Evolutionary conservation across 2,888 invertebrate genomes (phyloP), one percentile per base, ranked within the genome.

Genomic region (Trissoscelio sp.): DNA sequence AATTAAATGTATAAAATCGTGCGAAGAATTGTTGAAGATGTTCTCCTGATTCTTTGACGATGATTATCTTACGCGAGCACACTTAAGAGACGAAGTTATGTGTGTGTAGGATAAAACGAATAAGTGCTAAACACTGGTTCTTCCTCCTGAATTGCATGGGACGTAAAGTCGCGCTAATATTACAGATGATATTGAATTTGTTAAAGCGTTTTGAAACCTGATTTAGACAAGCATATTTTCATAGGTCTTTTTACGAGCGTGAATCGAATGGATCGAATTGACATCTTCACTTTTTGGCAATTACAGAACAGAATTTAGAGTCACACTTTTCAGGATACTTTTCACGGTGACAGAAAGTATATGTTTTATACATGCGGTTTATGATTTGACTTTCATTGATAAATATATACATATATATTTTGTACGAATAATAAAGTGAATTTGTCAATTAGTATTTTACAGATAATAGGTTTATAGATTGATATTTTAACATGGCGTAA

Each of bases 381-480:
- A 42, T 75, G 22, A 66, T 66, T 69, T 60, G 7, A 16, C n/a
- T 70, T 64, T 53, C 14, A 20, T 14, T 42, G 18, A 55, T 66
- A 46, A 18, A 67, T 44, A 66, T 48, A 66, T 48, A 75, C 20
- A 37, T 60, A 69, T 34, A 62, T 28, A 46, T 75, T 57, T 72
- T 57, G 9, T 70, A 78, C 31, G 14, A 42, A 34, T 64, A 48
- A 57, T 39, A 53, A 79, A 66, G 75, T 81, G 72, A 77, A 77
- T 77, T 72, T 81, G 81, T 77, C 77, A 77, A 81, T 70, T 70
- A 81, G 58, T 57, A 73, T 62, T 77, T 72, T 81, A 58, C 46
- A 60, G 64, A 69, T 58, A 44, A 62, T 74, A 74, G 60, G 70
- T 42, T 74, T 37, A 67, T 67, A 79, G 73, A 46, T 60, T 69